Conservation (phyloP, 2,888 invertebrate genomes). For the Lasioglossum pauxillum region DNA sequence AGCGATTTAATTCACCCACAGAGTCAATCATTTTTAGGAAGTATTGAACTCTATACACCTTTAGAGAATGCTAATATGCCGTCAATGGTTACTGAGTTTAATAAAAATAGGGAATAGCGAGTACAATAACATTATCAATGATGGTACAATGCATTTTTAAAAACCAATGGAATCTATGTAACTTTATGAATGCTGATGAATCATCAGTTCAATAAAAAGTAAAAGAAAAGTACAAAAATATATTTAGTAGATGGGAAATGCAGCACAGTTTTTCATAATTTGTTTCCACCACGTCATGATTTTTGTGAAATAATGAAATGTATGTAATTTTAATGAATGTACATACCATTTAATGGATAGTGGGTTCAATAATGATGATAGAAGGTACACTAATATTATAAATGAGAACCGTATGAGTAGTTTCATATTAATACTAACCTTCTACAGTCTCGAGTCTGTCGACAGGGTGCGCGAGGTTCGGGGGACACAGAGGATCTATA, state of each 20-base stretch:
- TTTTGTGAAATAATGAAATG: background rate
- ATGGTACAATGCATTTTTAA: no score
- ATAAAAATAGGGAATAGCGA: background rate
- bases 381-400: background rate
- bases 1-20: no score
- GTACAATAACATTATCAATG: background rate
- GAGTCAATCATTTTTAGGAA: background rate
- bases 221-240: no score
- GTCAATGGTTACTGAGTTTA: no score
- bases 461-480: background rate
- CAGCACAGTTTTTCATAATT: background rate
- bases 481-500: conserved; percentile 45
- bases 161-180: background rate
- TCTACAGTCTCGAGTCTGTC: conserved; percentile 57
- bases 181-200: background rate
- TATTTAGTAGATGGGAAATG: no score
- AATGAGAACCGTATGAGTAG: background rate
- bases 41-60: background rate
- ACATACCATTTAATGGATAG: background rate
- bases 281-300: background rate
- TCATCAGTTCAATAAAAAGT: no score
- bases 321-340: background rate
- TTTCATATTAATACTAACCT: conserved; percentile 22
- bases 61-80: no score
- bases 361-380: background rate